Base-by-base conservation (phyloP, 2,113 vertebrate genomes). In the Rutilus rutilus region DNA sequence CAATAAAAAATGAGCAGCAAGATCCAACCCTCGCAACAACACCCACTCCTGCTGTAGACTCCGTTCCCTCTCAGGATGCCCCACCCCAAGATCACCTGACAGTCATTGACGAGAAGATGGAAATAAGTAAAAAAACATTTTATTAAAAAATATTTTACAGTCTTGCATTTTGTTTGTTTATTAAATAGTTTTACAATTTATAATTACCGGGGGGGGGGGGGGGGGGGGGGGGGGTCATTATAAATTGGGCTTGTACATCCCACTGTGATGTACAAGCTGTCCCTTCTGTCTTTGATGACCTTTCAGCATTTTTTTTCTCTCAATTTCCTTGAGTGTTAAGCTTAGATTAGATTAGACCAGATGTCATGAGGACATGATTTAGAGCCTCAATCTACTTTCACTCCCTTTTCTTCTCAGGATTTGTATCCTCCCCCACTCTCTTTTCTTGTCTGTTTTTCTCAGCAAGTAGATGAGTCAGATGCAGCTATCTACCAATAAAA, bases 121-220 rank as follows among this genome's bases (percentile, higher is more conserved):
- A 93, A 82, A 92, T 86, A 89, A 93, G 93, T 94, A 92, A 92
- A 78, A 77, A 75, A 59, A 39, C n/a, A 47, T n/a, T 54, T 83
- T 0, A 57, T 54, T 83, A 2, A 59, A 54, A 78, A 73, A 54
- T 0, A 45, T 54, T 47, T 21, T 78, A 36, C 17, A 69, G 5
- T 77, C n/a, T 30, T 54, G 21, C 45, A 74, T 50, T 14, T 45
- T 73, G 3, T 77, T 73, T 74, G 36, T 59, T n/a, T 17, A 15
- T 69, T 65, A 65, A 65, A 65, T 21, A 69, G 30, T 33, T 67
- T 36, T 19, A 42, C 39, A 2, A 8, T 42, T 9, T 42, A 42
- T 42, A 42, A 39, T 39, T 39, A 36, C 5, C 30, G 2, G 1
- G 30, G 36, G 36, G 5, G 36, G 0, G 0, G 39, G 1, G 5